phyloP scores from a whole-genome alignment of 2,797 vertebrate genomes.

The Myotis findleyi region DNA sequence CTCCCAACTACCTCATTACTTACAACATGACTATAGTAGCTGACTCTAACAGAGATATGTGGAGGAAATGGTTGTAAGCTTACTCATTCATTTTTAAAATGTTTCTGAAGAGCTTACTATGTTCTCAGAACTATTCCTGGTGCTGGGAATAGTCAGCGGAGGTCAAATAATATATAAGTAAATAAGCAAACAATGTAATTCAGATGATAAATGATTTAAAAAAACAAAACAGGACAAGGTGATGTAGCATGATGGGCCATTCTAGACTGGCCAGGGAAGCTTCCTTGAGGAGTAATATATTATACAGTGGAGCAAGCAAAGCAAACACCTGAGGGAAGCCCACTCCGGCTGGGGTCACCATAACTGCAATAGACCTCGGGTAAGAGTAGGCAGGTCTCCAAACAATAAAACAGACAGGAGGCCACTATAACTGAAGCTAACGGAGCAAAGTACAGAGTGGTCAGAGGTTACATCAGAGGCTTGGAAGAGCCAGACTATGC shows the following conservation, averaged over 20 bases:
- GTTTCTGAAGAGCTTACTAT: not conserved
- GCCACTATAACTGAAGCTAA: not conserved
- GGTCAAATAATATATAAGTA: not conserved
- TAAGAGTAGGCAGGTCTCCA: not conserved
- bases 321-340: not conserved
- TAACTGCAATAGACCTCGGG: not conserved
- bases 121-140: slow-evolving; percentile 4
- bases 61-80: not conserved
- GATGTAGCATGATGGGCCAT: not conserved
- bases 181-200: slow-evolving; percentile 13
- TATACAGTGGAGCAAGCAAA: not conserved
- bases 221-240: not conserved
- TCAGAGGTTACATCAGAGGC: not conserved
- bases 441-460: not conserved
- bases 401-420: not conserved
- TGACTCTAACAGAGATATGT: not conserved
- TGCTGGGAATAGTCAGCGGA: not conserved
- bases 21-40: not conserved
- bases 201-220: not conserved
- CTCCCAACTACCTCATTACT: not conserved
- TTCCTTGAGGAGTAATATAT: not conserved
- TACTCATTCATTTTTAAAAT: not conserved
- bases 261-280: not conserved
- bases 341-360: not conserved
- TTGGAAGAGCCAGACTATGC: not conserved